Conservation (phyloP, 35 echinoderm and acorn worm species). For the Nesometra sesokonis region DNA sequence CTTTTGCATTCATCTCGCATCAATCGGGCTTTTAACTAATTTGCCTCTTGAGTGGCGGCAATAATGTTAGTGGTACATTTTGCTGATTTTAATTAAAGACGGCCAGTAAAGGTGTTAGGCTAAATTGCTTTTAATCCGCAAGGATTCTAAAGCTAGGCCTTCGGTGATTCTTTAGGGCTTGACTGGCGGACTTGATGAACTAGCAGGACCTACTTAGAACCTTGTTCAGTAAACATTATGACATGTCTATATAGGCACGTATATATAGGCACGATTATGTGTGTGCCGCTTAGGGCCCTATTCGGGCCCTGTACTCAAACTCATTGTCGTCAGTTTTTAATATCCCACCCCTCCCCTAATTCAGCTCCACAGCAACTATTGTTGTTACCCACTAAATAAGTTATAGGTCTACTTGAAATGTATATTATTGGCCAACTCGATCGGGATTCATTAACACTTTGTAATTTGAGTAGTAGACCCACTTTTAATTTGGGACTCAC, state of each 20-base stretch:
- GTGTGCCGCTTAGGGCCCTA: no score
- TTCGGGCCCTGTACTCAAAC: no score
- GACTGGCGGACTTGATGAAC: not conserved
- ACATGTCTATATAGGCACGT: not conserved
- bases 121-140: not conserved
- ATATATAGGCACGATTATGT: not conserved
- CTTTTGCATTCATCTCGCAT: not conserved
- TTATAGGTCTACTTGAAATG: no score
- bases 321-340: no score
- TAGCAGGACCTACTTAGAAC: not conserved
- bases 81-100: not conserved
- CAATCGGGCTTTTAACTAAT: conserved; percentile 26
- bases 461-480: no score
- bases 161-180: not conserved
- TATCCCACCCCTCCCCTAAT: no score
- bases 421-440: no score
- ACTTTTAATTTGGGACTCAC: no score
- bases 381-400: no score
- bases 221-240: not conserved
- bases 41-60: not conserved
- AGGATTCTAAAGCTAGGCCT: not conserved
- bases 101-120: not conserved
- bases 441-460: no score
- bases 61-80: not conserved
- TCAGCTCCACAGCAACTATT: no score